Evolutionary conservation across 2,113 vertebrate genomes (phyloP).

Genomic region (Takifugu flavidus): DNA sequence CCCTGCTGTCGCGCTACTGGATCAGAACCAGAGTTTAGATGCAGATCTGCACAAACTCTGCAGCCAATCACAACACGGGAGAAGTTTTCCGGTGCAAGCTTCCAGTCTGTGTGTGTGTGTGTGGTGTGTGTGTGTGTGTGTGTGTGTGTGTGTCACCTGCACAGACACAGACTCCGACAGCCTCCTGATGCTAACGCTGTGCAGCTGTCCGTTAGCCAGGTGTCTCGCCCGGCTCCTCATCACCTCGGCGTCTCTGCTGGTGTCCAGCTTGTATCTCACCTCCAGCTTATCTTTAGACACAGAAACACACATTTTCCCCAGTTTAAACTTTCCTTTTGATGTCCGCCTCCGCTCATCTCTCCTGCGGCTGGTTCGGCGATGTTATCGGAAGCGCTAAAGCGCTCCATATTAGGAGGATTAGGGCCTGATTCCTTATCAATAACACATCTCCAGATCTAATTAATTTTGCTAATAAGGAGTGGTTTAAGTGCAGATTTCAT

Average conservation of each 20-base stretch:
- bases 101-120: slow-evolving; percentile 1
- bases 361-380: slow-evolving; percentile 1
- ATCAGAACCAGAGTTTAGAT: too few species aligned
- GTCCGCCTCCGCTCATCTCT: slow-evolving; percentile 3
- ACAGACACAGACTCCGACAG: slow-evolving; percentile 48
- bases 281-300: slow-evolving; percentile 66
- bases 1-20: too few species aligned
- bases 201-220: slow-evolving; percentile 64
- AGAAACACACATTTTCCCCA: neutral
- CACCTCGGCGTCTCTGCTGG: slow-evolving; percentile 56
- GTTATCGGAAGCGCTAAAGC: slow-evolving; percentile 20
- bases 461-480: slow-evolving; percentile 28
- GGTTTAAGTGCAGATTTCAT: slow-evolving; percentile 18
- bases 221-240: slow-evolving; percentile 49
- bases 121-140: slow-evolving; percentile 1
- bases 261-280: slow-evolving; percentile 66
- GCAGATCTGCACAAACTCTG: too few species aligned
- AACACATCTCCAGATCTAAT: slow-evolving; percentile 30
- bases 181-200: slow-evolving; percentile 57
- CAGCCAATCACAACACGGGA: too few species aligned
- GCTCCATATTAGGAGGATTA: slow-evolving; percentile 46
- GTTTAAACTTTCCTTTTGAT: neutral
- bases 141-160: slow-evolving; percentile 54
- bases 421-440: slow-evolving; percentile 35
- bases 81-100: too few species aligned